Evolutionary conservation across 2,797 vertebrate genomes (phyloP).

Genomic region (Pampus argenteus): DNA sequence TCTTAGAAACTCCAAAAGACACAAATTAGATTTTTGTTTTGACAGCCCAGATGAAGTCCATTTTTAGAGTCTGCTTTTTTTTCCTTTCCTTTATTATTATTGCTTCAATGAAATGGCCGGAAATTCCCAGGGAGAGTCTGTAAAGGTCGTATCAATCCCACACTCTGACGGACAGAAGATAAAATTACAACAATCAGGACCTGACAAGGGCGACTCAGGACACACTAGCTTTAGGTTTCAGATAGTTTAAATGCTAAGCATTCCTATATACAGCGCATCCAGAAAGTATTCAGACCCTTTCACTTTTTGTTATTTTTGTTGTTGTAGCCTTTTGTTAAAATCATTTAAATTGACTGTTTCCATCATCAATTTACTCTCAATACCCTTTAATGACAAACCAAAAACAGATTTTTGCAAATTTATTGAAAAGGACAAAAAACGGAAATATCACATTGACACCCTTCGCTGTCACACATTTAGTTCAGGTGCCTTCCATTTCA

Average conservation of each 20-base stretch:
- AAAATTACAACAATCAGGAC: conserved; percentile 10
- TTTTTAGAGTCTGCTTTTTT: conserved; percentile 22
- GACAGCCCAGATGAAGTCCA: conserved; percentile 26
- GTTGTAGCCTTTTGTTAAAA: too few relatives aligned
- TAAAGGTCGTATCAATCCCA: conserved; percentile 50
- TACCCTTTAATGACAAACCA: too few relatives aligned
- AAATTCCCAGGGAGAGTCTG: conserved; percentile 36
- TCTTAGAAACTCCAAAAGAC: conserved; percentile 14
- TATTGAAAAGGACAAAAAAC: too few relatives aligned
- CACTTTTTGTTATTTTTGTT: too few relatives aligned
- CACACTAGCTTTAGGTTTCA: background rate
- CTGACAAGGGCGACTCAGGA: background rate
- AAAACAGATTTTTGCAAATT: too few relatives aligned
- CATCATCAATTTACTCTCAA: too few relatives aligned
- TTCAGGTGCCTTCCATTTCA: too few relatives aligned
- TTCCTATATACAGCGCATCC: too few relatives aligned
- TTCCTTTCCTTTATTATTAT: background rate
- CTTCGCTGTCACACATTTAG: too few relatives aligned
- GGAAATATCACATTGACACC: too few relatives aligned
- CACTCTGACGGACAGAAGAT: conserved; percentile 17
- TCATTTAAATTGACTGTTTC: too few relatives aligned
- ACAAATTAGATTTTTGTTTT: conserved; percentile 28
- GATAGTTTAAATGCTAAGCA: background rate
- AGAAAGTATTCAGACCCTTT: too few relatives aligned
- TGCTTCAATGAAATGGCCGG: conserved; percentile 33